Percentiles rank a stretch among this genome's conserved stretches.
Conservation (phyloP, 2,113 vertebrate species). For the Emydura subglobosa region DNA sequence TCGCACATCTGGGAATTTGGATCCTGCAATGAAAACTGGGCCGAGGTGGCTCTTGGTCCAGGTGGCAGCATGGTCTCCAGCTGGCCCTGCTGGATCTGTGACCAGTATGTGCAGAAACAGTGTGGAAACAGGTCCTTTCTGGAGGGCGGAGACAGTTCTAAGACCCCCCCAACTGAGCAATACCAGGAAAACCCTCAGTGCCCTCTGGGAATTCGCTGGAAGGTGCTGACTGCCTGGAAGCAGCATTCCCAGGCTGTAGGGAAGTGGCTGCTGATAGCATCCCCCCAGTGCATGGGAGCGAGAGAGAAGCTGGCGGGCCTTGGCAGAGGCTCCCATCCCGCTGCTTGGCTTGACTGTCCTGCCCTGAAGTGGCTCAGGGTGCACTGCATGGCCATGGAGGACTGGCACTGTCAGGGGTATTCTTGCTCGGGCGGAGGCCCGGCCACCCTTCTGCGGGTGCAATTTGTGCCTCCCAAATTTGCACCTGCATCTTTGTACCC, state of each 20-base stretch:
- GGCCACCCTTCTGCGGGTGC: too few relatives aligned
- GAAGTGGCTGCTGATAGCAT: neutral
- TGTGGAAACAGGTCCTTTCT: neutral
- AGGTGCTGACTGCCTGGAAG: neutral
- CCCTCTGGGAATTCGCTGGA: neutral
- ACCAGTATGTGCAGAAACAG: neutral
- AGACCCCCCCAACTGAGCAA: neutral
- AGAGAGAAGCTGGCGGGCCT: neutral
- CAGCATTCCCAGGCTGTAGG: neutral
- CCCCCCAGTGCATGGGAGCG: neutral
- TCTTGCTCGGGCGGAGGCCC: neutral
- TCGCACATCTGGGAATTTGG: neutral
- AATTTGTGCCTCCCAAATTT: neutral
- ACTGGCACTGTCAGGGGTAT: neutral
- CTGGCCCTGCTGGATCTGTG: neutral
- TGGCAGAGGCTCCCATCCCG: neutral
- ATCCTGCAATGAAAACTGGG: neutral
- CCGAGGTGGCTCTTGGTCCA: neutral
- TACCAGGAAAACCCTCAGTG: neutral
- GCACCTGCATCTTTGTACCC: neutral
- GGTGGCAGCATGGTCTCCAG: neutral
- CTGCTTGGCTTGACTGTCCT: neutral
- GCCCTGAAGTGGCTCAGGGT: neutral
- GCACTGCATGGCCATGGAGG: neutral
- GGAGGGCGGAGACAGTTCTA: neutral